phyloP scores from a whole-genome alignment of 2,113 vertebrate genomes.

The Ptychochromis oligacanthus region DNA sequence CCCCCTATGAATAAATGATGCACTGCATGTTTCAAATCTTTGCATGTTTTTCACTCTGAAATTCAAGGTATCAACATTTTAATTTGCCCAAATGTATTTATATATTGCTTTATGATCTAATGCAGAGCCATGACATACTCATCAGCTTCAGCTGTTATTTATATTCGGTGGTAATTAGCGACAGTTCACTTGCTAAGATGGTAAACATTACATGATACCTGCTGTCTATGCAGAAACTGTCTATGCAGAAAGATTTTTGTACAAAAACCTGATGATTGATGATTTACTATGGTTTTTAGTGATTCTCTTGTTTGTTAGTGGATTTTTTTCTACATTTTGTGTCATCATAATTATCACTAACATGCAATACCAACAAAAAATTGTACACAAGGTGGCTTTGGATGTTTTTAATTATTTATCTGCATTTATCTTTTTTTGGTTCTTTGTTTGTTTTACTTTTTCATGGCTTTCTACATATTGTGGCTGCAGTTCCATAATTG shows the following conservation, averaged over 20 bases:
- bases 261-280: background rate
- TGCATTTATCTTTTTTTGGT: background rate
- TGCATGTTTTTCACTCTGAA: background rate
- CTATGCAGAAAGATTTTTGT: too few species aligned
- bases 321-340: background rate
- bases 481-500: background rate
- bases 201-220: background rate
- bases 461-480: background rate
- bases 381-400: background rate
- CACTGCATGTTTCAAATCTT: slow-evolving; percentile 23
- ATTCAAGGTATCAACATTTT: background rate
- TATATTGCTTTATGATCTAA: background rate
- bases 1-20: slow-evolving; percentile 72
- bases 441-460: too few species aligned
- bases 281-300: background rate
- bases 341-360: background rate
- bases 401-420: background rate
- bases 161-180: background rate
- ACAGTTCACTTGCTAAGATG: background rate
- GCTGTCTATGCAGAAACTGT: too few species aligned
- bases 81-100: background rate
- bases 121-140: background rate
- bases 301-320: background rate
- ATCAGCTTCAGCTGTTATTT: background rate
- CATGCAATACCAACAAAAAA: background rate